Base-by-base conservation (phyloP, 2,113 vertebrate species). In the Hydropotes inermis region DNA sequence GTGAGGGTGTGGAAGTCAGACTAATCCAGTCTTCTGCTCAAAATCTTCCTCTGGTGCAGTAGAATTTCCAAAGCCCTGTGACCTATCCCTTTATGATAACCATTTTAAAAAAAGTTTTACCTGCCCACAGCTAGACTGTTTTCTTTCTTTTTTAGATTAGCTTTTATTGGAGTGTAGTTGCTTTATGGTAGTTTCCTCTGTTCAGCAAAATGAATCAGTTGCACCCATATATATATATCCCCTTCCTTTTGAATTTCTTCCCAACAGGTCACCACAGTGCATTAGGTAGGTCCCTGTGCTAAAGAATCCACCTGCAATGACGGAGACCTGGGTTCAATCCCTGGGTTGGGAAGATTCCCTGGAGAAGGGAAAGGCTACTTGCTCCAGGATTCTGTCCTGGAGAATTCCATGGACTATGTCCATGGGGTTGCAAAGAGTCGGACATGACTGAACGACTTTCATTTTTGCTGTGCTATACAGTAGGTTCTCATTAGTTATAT, bases 401-500 rank as follows among this genome's bases (percentile, higher is more conserved):
- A 70, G n/a, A 23, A 39, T 70, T 21, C 67, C 67, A 3, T 23
- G 64, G 0, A 70, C n/a, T 36, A 11, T 36, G n/a, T 70, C 64
- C 64, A 70, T 70, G 67, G 5, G 67, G 67, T 70, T 19, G 5
- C 17, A 36, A 70, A 70, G 64, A 70, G n/a, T 36, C 0, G 0
- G 5, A 36, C n/a, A 21, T 0, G 9, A 70, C n/a, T 21, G 64
- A 36, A n/a, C 10, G 64, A 36, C 64, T 36, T 36, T 36, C 64
- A 70, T n/a, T 70, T 70, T 70, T 19, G 5, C n/a, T 36, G 17
- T 21, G 54, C 54, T 21, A 19, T 55, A 21, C 33, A 36, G 33
- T 36, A 67, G 64, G 8, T n/a, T 67, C 61, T n/a, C 33, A 67
- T 67, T 67, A 70, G n/a, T 36, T 70, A 70, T 36, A n/a, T 7